These are phyloP conservation scores for Lobophora halterata DNA, from an alignment of 2,888 invertebrate genomes.

Conservation along the genomic window DNA sequence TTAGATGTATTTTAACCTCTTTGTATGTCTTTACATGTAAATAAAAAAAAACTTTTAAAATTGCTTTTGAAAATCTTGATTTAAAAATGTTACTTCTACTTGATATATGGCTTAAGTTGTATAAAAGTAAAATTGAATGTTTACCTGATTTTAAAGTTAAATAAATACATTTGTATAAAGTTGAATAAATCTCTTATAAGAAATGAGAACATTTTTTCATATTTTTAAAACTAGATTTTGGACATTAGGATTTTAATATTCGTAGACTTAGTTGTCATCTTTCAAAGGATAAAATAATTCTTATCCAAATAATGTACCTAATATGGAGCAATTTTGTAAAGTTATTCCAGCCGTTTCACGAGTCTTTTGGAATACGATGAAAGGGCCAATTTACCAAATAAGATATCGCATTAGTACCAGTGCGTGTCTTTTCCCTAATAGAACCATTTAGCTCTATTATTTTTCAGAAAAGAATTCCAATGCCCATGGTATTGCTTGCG, in stretches of 20 bases:
- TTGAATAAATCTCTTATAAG: too few species aligned
- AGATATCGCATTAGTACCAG: slow-evolving; percentile 49
- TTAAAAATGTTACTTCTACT: slow-evolving; percentile 3
- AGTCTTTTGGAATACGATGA: slow-evolving; percentile 48
- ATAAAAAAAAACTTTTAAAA: slow-evolving; percentile 8
- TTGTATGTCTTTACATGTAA: too few species aligned
- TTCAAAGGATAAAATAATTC: too few species aligned
- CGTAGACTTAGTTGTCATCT: slow-evolving; percentile 26
- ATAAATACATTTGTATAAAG: slow-evolving; percentile 4
- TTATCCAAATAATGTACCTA: slow-evolving; percentile 1
- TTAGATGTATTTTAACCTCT: too few species aligned
- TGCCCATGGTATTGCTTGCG: too few species aligned
- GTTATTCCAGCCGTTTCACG: slow-evolving; percentile 29
- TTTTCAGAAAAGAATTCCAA: too few species aligned
- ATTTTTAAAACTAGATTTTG: too few species aligned
- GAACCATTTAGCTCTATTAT: slow-evolving; percentile 53
- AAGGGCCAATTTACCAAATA: slow-evolving; percentile 54
- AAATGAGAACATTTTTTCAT: too few species aligned
- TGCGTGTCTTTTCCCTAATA: slow-evolving; percentile 67
- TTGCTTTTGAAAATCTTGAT: slow-evolving; percentile 12
- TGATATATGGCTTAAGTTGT: slow-evolving; percentile 17
- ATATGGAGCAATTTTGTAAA: slow-evolving; percentile 1
- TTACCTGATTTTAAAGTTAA: slow-evolving; percentile 3
- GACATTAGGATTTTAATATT: too few species aligned
- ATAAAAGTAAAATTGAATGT: slow-evolving; percentile 15